These are phyloP conservation scores for Synchiropus splendidus DNA, from an alignment of 2,113 vertebrate genomes.

Conservation along the genomic window DNA sequence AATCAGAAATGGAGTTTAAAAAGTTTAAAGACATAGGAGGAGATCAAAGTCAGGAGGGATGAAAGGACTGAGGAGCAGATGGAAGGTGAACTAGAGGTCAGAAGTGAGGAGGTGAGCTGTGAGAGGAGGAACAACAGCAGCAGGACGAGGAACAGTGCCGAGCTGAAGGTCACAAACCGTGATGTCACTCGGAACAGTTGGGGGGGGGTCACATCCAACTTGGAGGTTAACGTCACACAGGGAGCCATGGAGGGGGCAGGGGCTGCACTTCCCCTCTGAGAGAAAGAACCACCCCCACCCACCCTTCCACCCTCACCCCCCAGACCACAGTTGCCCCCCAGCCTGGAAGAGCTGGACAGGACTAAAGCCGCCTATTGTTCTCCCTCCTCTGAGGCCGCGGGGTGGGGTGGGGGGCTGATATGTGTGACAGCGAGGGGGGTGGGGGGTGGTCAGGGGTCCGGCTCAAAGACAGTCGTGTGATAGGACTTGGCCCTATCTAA, in stretches of 20 bases:
- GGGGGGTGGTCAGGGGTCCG: constrained; percentile 50
- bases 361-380: constrained; percentile 87
- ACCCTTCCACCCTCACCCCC: constrained; percentile 20
- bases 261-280: constrained; percentile 1
- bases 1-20: background rate
- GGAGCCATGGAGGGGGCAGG: constrained; percentile 1
- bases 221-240: constrained; percentile 44
- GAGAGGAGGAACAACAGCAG: too few relatives aligned
- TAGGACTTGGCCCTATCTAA: constrained; percentile 94
- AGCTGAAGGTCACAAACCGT: background rate
- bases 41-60: too few relatives aligned
- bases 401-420: constrained; percentile 12
- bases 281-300: constrained; percentile 25
- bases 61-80: too few relatives aligned
- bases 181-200: background rate
- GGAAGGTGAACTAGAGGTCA: too few relatives aligned
- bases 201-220: constrained; percentile 6
- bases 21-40: background rate
- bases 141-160: too few relatives aligned
- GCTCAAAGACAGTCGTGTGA: constrained; percentile 83
- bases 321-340: constrained; percentile 47
- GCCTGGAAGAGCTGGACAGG: constrained; percentile 59
- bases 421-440: constrained; percentile 1
- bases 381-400: constrained; percentile 57
- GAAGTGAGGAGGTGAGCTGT: too few relatives aligned